phyloP scores from a whole-genome alignment of 2,113 vertebrate species.

The Prolemur simus region DNA sequence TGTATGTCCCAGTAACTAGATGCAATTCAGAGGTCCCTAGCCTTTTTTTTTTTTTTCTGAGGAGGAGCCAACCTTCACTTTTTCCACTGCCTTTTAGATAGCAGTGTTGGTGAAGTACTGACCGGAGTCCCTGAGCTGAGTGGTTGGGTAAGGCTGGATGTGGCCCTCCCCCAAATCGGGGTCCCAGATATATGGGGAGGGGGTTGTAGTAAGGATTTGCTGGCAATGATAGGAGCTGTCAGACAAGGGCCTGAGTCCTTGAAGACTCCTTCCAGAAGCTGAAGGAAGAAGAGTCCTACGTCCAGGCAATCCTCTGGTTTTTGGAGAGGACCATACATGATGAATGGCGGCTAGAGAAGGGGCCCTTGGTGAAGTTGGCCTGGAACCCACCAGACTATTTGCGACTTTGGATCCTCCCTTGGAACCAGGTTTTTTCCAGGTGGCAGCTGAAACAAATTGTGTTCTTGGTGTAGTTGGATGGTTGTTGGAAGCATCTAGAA shows the following conservation, averaged over 20 bases:
- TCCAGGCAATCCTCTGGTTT: not conserved
- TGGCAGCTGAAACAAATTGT: not conserved
- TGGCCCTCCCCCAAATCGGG: not conserved
- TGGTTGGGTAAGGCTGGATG: not conserved
- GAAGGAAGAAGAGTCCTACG: not conserved
- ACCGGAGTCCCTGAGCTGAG: not conserved
- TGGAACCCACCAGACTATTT: not conserved
- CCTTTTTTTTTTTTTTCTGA: not conserved
- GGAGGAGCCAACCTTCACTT: slow-evolving; percentile 28
- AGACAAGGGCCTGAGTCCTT: not conserved
- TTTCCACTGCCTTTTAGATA: not conserved
- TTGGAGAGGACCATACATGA: not conserved
- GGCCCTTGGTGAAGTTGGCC: not conserved
- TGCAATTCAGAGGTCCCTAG: slow-evolving; percentile 55
- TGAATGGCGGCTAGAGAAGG: not conserved
- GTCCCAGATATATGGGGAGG: not conserved
- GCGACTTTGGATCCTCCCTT: not conserved
- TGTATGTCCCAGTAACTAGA: slow-evolving; percentile 40
- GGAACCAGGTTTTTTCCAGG: not conserved
- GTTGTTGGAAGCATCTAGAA: slow-evolving; percentile 22
- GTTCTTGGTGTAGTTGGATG: not conserved
- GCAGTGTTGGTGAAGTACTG: not conserved
- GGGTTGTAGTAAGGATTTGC: not conserved
- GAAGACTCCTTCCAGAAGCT: not conserved
- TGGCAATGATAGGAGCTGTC: not conserved